A percentile compares a stretch with the other conserved stretches of the same genome.
Evolutionary conservation across 2,113 vertebrate species (phyloP).

Genomic region (Leiothrix lutea): DNA sequence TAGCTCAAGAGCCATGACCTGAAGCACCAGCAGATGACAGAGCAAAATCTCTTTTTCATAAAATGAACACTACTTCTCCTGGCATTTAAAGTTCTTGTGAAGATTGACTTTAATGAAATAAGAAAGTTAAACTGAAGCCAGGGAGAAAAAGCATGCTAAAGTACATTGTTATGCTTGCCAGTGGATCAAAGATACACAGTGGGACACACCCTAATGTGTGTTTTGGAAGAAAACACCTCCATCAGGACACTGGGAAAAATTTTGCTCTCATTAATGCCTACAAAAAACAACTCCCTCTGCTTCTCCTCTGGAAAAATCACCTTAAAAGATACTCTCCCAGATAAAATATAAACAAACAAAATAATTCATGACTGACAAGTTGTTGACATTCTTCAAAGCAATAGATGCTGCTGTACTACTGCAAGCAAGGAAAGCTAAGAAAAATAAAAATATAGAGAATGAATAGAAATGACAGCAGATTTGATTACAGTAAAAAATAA

Average conservation of each 20-base stretch:
- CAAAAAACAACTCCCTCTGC: neutral
- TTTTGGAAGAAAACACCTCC: neutral
- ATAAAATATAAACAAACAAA: neutral
- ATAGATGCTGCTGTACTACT: neutral
- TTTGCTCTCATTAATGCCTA: neutral
- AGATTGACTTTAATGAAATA: neutral
- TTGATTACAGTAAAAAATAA: neutral
- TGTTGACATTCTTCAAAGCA: neutral
- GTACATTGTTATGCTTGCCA: accelerated
- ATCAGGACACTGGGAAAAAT: neutral
- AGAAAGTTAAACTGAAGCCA: neutral
- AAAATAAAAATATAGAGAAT: neutral
- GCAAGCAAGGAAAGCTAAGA: neutral
- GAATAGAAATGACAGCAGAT: neutral
- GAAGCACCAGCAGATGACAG: neutral
- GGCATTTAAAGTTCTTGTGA: neutral
- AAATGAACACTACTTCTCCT: neutral
- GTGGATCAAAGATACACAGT: neutral
- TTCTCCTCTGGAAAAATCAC: neutral
- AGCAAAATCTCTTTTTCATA: neutral
- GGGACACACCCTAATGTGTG: neutral
- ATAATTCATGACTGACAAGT: neutral
- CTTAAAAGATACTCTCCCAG: neutral
- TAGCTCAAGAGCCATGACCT: neutral
- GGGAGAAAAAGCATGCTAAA: neutral